Evolutionary conservation across 2,888 invertebrate species (phyloP), one percentile per base, ranked within the genome.

Genomic region (Pollenia labialis): DNA sequence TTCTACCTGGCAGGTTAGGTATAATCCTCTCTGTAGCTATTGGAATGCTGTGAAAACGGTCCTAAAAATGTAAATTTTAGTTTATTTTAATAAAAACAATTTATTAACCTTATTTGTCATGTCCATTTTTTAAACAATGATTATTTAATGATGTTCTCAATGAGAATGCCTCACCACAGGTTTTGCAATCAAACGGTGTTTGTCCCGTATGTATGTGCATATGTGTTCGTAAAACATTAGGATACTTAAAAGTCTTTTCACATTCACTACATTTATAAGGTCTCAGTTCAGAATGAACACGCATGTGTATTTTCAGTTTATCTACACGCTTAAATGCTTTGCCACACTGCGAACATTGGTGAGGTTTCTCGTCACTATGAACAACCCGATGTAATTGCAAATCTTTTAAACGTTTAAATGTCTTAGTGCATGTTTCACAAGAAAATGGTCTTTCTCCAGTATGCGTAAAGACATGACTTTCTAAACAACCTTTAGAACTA

Each of bases 341-440:
- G 14, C 88, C 89, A 58, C 91, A 91, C 9, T 74, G 83, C 1
- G 89, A 82, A 58, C 91, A 91, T 40, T 88, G 88, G 18, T 79
- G 88, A 0, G 84, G 69, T n/a, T 90, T 89, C 14, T 89, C 89
- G 72, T 85, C 92, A 0, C 92, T 92, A 0, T 92, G 91, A 90
- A 95, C 94, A 52, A 95, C 94, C 66, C 95, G 94, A 90, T 96
- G 96, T 76, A 95, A 95, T 90, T 96, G 95, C 62, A 96, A 92
- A 48, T 95, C 94, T 11, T 94, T 95, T 40, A 95, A 94, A 93
- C 96, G 96, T 89, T 96, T 96, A 88, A 91, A 91, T 2, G 90
- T 90, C 44, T 91, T 91, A 18, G 90, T 90, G 16, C 91, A 91
- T 0, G 90, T 90, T 74, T 90, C 91, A 58, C 91, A 91, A 7